phyloP scores from a whole-genome alignment of 2,888 invertebrate genomes.

The Gymnoscelis rufifasciata region DNA sequence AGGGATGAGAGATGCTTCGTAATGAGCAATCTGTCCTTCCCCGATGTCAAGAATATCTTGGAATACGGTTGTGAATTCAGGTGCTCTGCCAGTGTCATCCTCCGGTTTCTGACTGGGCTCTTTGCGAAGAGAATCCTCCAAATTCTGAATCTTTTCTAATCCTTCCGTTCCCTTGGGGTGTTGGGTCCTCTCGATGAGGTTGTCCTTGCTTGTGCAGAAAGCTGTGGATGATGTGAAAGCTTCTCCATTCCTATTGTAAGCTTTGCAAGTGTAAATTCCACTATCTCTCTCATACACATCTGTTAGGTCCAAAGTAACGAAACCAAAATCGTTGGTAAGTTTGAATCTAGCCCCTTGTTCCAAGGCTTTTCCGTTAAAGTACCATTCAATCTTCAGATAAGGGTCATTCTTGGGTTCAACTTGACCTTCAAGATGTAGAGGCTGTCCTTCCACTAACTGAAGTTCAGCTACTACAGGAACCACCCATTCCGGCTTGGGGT shows the following conservation, averaged over 20 bases:
- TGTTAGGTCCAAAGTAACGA: slow-evolving; percentile 94
- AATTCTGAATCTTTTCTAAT: slow-evolving; percentile 92
- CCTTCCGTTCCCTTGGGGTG: slow-evolving; percentile 98
- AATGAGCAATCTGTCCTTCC: slow-evolving; percentile 98
- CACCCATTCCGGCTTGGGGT: slow-evolving; percentile 91
- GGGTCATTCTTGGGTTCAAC: slow-evolving; percentile 97
- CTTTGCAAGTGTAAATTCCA: slow-evolving; percentile 95
- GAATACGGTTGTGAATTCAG: slow-evolving; percentile 93
- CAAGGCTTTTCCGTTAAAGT: slow-evolving; percentile 92
- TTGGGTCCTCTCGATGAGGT: slow-evolving; percentile 91
- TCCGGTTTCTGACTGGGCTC: slow-evolving; percentile 84
- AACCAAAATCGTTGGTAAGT: slow-evolving; percentile 96
- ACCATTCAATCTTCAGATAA: slow-evolving; percentile 94
- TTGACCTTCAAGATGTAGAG: slow-evolving; percentile 94
- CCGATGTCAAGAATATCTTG: slow-evolving; percentile 89
- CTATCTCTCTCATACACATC: slow-evolving; percentile 96
- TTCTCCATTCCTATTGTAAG: slow-evolving; percentile 92
- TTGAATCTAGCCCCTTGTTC: slow-evolving; percentile 94
- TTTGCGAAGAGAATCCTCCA: slow-evolving; percentile 90
- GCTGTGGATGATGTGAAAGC: slow-evolving; percentile 95
- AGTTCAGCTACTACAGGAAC: slow-evolving; percentile 90
- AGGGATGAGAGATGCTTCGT: slow-evolving; percentile 97
- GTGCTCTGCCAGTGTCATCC: slow-evolving; percentile 89
- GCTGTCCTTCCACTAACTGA: slow-evolving; percentile 88
- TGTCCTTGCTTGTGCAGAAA: slow-evolving; percentile 89